Evolutionary conservation across 1,140 invertebrate species (phyloP).

Genomic region (Oedothorax gibbosus): DNA sequence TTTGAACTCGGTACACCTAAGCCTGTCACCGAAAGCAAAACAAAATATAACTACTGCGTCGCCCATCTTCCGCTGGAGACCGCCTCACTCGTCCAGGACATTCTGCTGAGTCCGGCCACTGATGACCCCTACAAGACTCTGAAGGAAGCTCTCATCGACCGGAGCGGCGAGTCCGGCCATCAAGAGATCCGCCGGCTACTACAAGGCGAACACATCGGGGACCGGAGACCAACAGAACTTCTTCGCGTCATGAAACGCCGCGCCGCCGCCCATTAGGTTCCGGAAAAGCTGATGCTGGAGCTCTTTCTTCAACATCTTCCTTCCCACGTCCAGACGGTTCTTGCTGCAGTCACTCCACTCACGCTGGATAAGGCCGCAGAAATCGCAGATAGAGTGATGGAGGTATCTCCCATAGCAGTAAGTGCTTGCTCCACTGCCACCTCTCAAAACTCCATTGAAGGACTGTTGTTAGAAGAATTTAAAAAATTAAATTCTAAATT

Average conservation of each 20-base stretch:
- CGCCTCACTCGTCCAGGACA: neutral
- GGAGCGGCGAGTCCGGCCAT: neutral
- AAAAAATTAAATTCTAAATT: neutral
- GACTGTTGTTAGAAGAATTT: neutral
- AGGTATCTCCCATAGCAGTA: neutral
- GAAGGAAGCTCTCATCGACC: neutral
- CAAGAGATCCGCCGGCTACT: conserved; percentile 19
- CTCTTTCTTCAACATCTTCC: neutral
- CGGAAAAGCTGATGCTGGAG: neutral
- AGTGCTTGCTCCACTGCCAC: conserved; percentile 5
- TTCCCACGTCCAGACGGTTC: neutral
- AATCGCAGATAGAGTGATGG: neutral
- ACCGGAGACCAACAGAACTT: neutral
- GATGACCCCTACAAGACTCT: neutral
- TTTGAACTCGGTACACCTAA: neutral
- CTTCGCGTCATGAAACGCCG: neutral
- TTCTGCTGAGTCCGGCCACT: neutral
- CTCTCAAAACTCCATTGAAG: neutral
- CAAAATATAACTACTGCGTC: neutral
- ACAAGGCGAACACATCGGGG: neutral
- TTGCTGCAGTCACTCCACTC: neutral
- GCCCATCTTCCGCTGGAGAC: neutral
- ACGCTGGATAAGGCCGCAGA: neutral
- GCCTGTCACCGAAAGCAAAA: neutral
- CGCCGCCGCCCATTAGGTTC: neutral